Evolutionary conservation across 1,140 invertebrate species (phyloP).

Genomic region (Chionoecetes opilio): DNA sequence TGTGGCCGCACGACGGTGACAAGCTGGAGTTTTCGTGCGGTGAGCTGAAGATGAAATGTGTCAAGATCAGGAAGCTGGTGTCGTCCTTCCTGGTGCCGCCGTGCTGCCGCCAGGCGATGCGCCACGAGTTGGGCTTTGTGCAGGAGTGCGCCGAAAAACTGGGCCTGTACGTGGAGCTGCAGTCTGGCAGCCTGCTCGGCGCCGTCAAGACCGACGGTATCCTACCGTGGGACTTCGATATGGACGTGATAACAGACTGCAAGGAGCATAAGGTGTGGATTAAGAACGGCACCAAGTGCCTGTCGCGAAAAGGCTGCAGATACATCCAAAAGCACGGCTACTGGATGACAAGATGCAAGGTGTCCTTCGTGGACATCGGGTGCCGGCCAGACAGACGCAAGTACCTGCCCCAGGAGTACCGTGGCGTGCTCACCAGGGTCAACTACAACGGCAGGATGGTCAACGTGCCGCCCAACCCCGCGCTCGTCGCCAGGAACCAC

Average conservation of each 20-base stretch:
- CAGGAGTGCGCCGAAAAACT: conserved; percentile 73
- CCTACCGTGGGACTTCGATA: conserved; percentile 83
- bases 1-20: conserved; percentile 72
- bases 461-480: conserved; percentile 82
- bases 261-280: conserved; percentile 71
- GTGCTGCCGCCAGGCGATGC: conserved; percentile 80
- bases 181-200: conserved; percentile 82
- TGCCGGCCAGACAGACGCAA: conserved; percentile 44
- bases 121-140: conserved; percentile 68
- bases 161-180: conserved; percentile 82
- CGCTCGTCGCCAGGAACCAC: conserved; percentile 82
- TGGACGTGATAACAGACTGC: conserved; percentile 81
- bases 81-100: conserved; percentile 77
- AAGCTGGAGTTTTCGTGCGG: conserved; percentile 79
- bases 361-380: conserved; percentile 39
- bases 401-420: conserved; percentile 71
- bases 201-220: conserved; percentile 82
- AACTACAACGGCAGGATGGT: conserved; percentile 82
- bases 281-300: conserved; percentile 50
- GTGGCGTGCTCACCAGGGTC: conserved; percentile 81
- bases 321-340: conserved; percentile 51
- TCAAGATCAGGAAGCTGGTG: conserved; percentile 47
- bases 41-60: conserved; percentile 79
- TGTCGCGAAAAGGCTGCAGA: conserved; percentile 53
- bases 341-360: conserved; percentile 66